phyloP scores from a whole-genome alignment of 2,797 vertebrate genomes.

The Parauchenoglanis punctatus region DNA sequence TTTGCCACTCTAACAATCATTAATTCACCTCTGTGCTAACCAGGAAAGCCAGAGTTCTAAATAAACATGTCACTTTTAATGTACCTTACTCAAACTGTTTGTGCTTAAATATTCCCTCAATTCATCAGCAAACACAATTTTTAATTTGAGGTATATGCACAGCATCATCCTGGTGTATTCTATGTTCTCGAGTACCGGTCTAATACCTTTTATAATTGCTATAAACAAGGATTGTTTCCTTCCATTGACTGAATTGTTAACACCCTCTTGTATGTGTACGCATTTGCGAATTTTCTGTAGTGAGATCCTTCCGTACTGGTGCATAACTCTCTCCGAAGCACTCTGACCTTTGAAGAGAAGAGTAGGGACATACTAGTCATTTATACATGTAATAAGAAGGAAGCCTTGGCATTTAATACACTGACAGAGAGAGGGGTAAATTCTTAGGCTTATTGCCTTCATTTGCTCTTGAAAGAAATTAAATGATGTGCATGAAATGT shows the following conservation, averaged over 20 bases:
- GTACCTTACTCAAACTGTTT: neutral
- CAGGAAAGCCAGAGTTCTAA: constrained; percentile 5
- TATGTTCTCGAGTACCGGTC: neutral
- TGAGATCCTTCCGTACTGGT: constrained; percentile 1
- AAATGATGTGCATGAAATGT: constrained; percentile 14
- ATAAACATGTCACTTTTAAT: neutral
- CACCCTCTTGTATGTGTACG: neutral
- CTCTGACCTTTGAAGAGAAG: constrained; percentile 35
- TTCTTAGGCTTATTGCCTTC: neutral
- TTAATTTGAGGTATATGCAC: neutral
- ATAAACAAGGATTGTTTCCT: neutral
- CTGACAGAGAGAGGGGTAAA: neutral
- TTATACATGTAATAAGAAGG: constrained; percentile 33
- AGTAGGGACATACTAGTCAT: constrained; percentile 22
- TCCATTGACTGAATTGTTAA: neutral
- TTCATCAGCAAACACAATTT: neutral
- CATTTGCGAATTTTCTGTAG: neutral
- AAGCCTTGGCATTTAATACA: constrained; percentile 38
- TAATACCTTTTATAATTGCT: neutral
- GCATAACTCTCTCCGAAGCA: constrained; percentile 4
- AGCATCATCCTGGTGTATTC: neutral
- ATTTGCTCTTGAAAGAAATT: neutral
- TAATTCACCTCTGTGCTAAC: constrained; percentile 27
- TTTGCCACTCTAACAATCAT: constrained; percentile 35
- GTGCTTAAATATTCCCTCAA: neutral